Percentiles rank a stretch among this genome's conserved stretches.
Conservation (phyloP, 2,888 invertebrate species). For the Synergus umbraculus region DNA sequence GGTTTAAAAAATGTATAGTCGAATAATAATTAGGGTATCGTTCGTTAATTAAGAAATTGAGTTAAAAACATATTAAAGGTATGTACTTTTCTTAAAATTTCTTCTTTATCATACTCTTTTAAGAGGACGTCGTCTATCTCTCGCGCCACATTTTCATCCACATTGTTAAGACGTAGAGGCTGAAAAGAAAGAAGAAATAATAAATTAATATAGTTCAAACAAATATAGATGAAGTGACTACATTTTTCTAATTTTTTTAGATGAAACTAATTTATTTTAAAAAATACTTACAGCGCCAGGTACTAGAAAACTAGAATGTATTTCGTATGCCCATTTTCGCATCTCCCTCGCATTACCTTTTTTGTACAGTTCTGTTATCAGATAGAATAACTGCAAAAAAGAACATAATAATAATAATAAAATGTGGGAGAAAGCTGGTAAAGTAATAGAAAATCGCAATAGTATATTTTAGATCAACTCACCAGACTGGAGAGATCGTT, state of each 20-base stretch:
- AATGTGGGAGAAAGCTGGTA: slow-evolving; percentile 65
- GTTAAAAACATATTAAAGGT: not conserved
- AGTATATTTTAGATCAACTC: slow-evolving; percentile 67
- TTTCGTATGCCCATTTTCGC: slow-evolving; percentile 99
- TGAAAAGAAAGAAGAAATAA: slow-evolving; percentile 75
- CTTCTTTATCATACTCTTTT: slow-evolving; percentile 93
- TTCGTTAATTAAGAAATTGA: not conserved
- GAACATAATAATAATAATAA: slow-evolving; percentile 36
- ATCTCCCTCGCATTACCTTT: slow-evolving; percentile 92
- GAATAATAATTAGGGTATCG: not conserved
- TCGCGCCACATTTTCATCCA: slow-evolving; percentile 91
- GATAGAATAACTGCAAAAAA: slow-evolving; percentile 85
- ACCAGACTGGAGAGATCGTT: slow-evolving; percentile 88
- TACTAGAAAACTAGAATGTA: slow-evolving; percentile 96
- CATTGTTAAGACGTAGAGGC: slow-evolving; percentile 88
- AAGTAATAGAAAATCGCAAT: slow-evolving; percentile 68
- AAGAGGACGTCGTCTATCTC: slow-evolving; percentile 93
- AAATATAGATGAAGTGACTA: not conserved
- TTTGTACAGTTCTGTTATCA: slow-evolving; percentile 94
- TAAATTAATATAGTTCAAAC: slow-evolving; percentile 6
- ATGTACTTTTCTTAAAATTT: slow-evolving; percentile 87
- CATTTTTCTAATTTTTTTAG: slow-evolving; percentile 31
- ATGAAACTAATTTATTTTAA: slow-evolving; percentile 59
- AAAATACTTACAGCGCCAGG: slow-evolving; percentile 87
- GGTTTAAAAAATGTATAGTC: slow-evolving; percentile 9